phyloP scores from a whole-genome alignment of 2,888 invertebrate species.

The Apocheima hispidaria region DNA sequence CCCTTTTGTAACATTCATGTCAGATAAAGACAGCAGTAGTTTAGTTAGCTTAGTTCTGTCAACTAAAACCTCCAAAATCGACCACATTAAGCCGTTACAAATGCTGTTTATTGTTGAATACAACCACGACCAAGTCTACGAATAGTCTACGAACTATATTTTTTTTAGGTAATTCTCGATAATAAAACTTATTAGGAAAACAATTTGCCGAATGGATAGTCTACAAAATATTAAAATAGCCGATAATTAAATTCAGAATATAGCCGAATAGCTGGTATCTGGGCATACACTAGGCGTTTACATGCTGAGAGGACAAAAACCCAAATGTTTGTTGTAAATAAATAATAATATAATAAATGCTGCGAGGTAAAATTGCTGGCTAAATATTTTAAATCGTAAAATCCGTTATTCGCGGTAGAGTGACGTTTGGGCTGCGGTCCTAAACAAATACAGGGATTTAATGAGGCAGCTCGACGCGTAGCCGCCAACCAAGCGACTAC shows the following conservation, averaged over 20 bases:
- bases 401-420: conserved; percentile 76
- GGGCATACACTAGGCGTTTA: conserved; percentile 20
- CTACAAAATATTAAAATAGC: conserved; percentile 26
- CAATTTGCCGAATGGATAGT: conserved; percentile 14
- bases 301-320: conserved; percentile 60
- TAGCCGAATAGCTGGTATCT: conserved; percentile 26
- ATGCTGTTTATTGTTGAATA: too few relatives aligned
- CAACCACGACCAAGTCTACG: too few relatives aligned
- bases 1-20: too few relatives aligned
- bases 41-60: too few relatives aligned
- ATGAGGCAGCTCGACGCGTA: conserved; percentile 69
- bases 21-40: too few relatives aligned
- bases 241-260: conserved; percentile 23
- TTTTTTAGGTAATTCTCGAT: too few relatives aligned
- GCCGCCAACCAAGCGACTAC: conserved; percentile 35
- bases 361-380: conserved; percentile 70
- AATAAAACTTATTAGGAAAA: background rate
- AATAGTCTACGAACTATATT: too few relatives aligned
- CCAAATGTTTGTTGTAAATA: conserved; percentile 74
- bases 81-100: too few relatives aligned
- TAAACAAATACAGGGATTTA: conserved; percentile 81
- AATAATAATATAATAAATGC: too few relatives aligned
- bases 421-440: conserved; percentile 78
- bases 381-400: conserved; percentile 82
- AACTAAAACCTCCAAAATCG: too few relatives aligned